Conservation (phyloP, 35 echinoderm and acorn worm genomes). For the Lytechinus pictus region DNA sequence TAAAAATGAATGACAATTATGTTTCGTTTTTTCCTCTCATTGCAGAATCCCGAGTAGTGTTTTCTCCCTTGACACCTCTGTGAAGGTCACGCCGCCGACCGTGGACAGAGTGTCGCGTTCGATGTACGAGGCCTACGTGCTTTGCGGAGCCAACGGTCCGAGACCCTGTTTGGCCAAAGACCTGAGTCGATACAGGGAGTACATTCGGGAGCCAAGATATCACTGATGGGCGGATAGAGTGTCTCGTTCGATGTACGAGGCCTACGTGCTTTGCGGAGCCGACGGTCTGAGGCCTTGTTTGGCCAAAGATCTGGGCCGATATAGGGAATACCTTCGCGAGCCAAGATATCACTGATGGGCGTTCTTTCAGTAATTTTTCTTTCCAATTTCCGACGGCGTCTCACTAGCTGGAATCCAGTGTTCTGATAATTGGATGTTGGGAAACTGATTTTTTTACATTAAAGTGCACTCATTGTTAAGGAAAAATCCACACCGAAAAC, state of each 20-base stretch:
- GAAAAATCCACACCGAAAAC: too few relatives aligned
- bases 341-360: conserved; percentile 24
- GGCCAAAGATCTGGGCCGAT: conserved; percentile 34
- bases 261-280: conserved; percentile 49
- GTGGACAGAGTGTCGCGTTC: conserved; percentile 57
- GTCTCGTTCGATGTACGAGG: conserved; percentile 65
- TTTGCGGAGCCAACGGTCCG: conserved; percentile 41
- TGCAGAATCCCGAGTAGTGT: conserved; percentile 68
- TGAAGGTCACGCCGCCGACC: conserved; percentile 70
- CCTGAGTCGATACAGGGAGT: conserved; percentile 10
- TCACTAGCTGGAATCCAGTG: too few relatives aligned
- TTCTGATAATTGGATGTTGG: too few relatives aligned
- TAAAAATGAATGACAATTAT: too few relatives aligned
- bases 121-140: conserved; percentile 64
- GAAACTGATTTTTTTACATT: too few relatives aligned
- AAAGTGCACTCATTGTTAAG: too few relatives aligned
- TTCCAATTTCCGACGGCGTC: too few relatives aligned
- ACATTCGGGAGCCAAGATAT: neutral
- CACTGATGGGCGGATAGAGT: conserved; percentile 35
- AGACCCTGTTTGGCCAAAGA: conserved; percentile 53
- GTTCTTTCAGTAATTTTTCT: too few relatives aligned
- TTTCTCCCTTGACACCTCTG: conserved; percentile 78
- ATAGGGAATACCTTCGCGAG: conserved; percentile 14
- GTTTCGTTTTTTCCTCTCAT: neutral
- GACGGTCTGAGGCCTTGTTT: conserved; percentile 43